Percentiles rank a stretch among this genome's conserved stretches.
Evolutionary conservation across 2,888 invertebrate genomes (phyloP).

Genomic region (Acleris emargana): DNA sequence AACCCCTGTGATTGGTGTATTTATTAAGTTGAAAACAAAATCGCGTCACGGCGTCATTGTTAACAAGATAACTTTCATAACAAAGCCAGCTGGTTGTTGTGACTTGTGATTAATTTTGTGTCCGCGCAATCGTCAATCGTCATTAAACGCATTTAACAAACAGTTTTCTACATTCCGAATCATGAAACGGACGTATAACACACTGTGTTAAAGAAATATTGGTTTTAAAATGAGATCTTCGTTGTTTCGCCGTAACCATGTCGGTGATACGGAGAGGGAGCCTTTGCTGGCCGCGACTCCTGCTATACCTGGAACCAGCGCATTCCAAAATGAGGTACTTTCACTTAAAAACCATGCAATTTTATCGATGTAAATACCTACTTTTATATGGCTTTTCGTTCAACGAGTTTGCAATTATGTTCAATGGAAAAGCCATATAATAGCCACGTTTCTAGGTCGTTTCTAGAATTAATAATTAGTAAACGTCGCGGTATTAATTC

Average conservation of each 20-base stretch:
- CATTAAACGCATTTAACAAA: conserved; percentile 1
- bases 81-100: conserved; percentile 8
- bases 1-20: conserved; percentile 2
- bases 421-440: neutral
- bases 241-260: conserved; percentile 53
- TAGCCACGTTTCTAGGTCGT: conserved; percentile 21
- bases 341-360: neutral
- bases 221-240: conserved; percentile 64
- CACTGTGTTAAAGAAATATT: conserved; percentile 34
- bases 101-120: conserved; percentile 2
- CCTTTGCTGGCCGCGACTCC: conserved; percentile 64
- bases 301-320: conserved; percentile 46
- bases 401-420: neutral
- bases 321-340: conserved; percentile 59
- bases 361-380: conserved; percentile 8
- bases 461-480: neutral
- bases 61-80: neutral
- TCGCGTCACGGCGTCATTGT: neutral
- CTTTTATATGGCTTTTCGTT: neutral
- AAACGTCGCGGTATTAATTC: neutral
- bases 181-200: conserved; percentile 21
- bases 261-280: conserved; percentile 60
- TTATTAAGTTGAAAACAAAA: conserved; percentile 3
- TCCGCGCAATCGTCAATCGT: neutral
- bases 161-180: conserved; percentile 15